Conservation (phyloP, 37 sponge, comb jelly and placozoan genomes). For the Theonella swinhoei region DNA sequence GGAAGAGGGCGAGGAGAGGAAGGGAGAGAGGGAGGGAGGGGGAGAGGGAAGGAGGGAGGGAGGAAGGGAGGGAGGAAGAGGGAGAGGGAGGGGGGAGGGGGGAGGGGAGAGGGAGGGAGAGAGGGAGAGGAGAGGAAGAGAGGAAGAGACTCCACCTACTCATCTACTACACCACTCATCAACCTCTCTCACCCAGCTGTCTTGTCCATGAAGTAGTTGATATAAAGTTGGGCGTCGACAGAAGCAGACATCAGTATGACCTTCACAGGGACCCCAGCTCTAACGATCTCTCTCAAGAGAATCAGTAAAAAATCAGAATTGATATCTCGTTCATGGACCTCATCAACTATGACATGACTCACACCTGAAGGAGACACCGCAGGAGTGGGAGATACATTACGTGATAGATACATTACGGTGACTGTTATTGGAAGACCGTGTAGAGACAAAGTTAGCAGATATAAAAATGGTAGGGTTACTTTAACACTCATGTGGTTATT, state of each 20-base stretch:
- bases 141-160: background rate
- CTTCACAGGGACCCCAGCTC: no score
- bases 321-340: slow-evolving; percentile 71
- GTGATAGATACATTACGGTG: no score
- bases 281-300: background rate
- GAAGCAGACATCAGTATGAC: background rate
- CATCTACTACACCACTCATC: no score
- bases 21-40: background rate
- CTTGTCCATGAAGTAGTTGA: no score
- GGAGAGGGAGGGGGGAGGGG: background rate
- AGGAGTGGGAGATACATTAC: no score
- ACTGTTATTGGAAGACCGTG: no score
- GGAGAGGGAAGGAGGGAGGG: background rate
- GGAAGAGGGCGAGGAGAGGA: background rate
- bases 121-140: background rate
- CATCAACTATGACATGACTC: slow-evolving; percentile 72
- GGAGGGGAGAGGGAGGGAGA: background rate
- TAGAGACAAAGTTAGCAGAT: slow-evolving; percentile 49
- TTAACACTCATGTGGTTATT: background rate
- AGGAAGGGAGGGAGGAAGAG: background rate
- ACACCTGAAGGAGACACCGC: no score
- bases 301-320: background rate
- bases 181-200: no score
- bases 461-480: background rate
- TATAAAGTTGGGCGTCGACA: background rate